A percentile compares a stretch with the other conserved stretches of the same genome.
Evolutionary conservation across 2,888 invertebrate genomes (phyloP).

Genomic region (Ceramica pisi): DNA sequence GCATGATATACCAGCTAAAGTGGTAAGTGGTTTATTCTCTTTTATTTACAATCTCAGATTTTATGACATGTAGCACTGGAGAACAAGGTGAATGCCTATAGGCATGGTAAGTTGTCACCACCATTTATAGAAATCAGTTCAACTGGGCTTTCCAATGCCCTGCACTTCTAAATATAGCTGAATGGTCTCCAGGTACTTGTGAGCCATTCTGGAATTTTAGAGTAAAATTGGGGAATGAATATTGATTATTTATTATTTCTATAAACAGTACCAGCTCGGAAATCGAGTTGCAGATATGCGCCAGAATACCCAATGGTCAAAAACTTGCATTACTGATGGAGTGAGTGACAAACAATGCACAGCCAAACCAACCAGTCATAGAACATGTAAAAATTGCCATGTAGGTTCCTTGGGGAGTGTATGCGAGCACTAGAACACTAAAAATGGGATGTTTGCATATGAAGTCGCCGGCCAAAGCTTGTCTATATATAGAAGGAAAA

Average conservation of each 20-base stretch:
- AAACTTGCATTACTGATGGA: too few relatives aligned
- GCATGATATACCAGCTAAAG: constrained; percentile 97
- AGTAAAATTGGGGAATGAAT: too few relatives aligned
- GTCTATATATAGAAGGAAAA: too few relatives aligned
- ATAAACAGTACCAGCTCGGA: background rate
- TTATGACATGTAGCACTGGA: background rate
- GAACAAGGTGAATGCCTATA: background rate
- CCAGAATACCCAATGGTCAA: background rate
- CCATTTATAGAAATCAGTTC: background rate
- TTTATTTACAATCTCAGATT: background rate
- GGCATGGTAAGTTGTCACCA: background rate
- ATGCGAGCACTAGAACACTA: too few relatives aligned
- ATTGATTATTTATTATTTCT: too few relatives aligned
- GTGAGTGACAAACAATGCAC: too few relatives aligned
- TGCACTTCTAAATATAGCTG: background rate
- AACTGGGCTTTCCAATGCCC: background rate
- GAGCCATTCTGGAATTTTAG: too few relatives aligned
- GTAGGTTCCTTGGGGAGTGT: too few relatives aligned
- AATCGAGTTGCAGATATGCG: background rate
- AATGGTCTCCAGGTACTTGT: background rate
- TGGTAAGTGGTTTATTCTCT: constrained; percentile 89
- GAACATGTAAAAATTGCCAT: too few relatives aligned
- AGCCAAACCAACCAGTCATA: too few relatives aligned
- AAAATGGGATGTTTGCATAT: too few relatives aligned
- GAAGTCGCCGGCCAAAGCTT: too few relatives aligned